phyloP scores from a whole-genome alignment of 2,888 invertebrate genomes.

The Drosophila recens region DNA sequence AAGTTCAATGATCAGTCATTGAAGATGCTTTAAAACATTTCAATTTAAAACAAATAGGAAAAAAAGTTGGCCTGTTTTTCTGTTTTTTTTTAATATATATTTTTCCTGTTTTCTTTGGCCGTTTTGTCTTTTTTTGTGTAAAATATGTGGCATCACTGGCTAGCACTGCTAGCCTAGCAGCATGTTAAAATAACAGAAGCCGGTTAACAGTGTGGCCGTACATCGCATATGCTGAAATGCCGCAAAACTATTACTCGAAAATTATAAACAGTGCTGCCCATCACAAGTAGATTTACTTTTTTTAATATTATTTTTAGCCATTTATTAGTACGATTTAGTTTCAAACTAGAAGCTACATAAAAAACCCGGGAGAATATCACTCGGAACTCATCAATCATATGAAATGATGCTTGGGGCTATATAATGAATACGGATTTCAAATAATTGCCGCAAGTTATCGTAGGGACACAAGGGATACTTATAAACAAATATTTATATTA shows the following conservation, averaged over 20 bases:
- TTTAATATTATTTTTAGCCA: constrained; percentile 33
- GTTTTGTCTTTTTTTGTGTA: too few relatives aligned
- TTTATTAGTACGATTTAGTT: constrained; percentile 58
- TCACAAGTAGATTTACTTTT: not conserved
- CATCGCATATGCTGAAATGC: not conserved
- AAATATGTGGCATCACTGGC: too few relatives aligned
- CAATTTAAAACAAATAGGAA: too few relatives aligned
- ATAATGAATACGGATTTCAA: constrained; percentile 56
- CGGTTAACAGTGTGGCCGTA: constrained; percentile 48
- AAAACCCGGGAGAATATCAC: constrained; percentile 63
- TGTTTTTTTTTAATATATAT: too few relatives aligned
- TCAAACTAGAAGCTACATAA: constrained; percentile 70
- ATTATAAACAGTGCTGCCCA: constrained; percentile 26
- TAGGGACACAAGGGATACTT: constrained; percentile 35
- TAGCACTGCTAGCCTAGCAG: not conserved
- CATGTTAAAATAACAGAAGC: constrained; percentile 31
- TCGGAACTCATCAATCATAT: constrained; percentile 61
- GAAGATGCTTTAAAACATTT: too few relatives aligned
- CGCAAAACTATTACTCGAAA: not conserved
- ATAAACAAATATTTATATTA: constrained; percentile 56
- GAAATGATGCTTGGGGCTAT: constrained; percentile 48
- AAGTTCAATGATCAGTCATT: too few relatives aligned
- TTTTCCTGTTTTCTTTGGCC: too few relatives aligned
- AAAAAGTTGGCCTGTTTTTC: too few relatives aligned
- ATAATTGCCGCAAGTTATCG: constrained; percentile 58